Evolutionary conservation across 2,888 invertebrate genomes (phyloP).

Genomic region (Drosophila setosimentum): DNA sequence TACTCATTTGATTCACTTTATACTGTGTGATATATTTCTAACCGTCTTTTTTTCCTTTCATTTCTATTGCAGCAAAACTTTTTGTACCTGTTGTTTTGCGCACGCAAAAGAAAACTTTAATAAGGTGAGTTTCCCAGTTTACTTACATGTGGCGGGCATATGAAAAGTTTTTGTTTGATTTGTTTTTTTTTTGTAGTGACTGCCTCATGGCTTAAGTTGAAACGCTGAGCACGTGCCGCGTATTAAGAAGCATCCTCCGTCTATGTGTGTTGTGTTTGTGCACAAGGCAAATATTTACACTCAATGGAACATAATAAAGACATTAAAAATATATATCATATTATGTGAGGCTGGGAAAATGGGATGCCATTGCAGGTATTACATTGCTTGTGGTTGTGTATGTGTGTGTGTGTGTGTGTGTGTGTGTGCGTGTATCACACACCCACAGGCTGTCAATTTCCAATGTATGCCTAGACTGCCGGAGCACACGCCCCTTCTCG

Average conservation of each 20-base stretch:
- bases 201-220: conserved; percentile 48
- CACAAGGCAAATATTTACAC: conserved; percentile 77
- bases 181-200: conserved; percentile 1
- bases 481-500: background rate
- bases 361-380: conserved; percentile 36
- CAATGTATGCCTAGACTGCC: conserved; percentile 41
- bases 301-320: conserved; percentile 82
- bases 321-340: conserved; percentile 78
- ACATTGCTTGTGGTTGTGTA: conserved; percentile 3
- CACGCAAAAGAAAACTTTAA: conserved; percentile 59
- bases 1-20: conserved; percentile 25
- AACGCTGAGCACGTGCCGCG: conserved; percentile 71
- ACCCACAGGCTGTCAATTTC: conserved; percentile 68
- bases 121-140: conserved; percentile 50
- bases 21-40: background rate
- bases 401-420: conserved; percentile 30
- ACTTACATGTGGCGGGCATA: conserved; percentile 16
- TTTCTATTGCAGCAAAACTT: conserved; percentile 61
- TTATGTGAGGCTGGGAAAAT: conserved; percentile 30
- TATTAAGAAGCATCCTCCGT: conserved; percentile 54
- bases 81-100: conserved; percentile 74
- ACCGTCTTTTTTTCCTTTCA: background rate
- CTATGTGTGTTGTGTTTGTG: conserved; percentile 38
- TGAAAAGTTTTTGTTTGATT: conserved; percentile 39
- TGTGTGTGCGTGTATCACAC: conserved; percentile 44